Evolutionary conservation across 1,140 invertebrate species (phyloP), one percentile per base, ranked within the genome.

Genomic region (Sitobion miscanthi): DNA sequence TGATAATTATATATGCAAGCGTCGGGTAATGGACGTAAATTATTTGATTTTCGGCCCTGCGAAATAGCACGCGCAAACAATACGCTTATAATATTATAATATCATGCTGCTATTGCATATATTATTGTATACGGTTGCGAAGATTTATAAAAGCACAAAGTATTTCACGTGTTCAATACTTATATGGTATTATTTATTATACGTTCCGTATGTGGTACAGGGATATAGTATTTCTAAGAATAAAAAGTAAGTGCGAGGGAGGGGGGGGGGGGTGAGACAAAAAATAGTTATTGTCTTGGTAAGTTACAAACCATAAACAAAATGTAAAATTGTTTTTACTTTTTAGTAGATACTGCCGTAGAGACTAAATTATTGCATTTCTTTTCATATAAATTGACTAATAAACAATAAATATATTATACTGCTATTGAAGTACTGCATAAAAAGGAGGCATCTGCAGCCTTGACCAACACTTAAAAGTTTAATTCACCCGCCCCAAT

Each of bases 171-270:
- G 0, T 30, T 69, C 14, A 30, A 0, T 57, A 23, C 11, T 69
- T 14, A 11, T 30, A 62, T 47, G 11, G 14, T 49, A 49, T 49
- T 52, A 52, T 42, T 42, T 42, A 42, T 42, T 52, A 52, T 20
- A 52, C 62, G 4, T n/a, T 69, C 4, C 11, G 30, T 69, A 11
- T 69, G 17, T 17, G 17, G 23, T 54, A 21, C 52, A 54, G 52
- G 21, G 52, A 21, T 11, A 11, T 14, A 21, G 20, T 21, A 54
- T 6, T 21, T 54, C 25, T 17, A 1, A n/a, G 30, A n/a, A 62
- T 30, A 14, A 69, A n/a, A n/a, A n/a, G 17, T 9, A 1, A 69
- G 7, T 30, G 14, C 11, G 4, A 30, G 14, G 0, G 9, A 0
- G 4, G 20, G 2, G 25, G 57, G 0, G 23, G 8, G 9, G 20